A percentile compares a stretch with the other conserved stretches of the same genome.
phyloP scores from a whole-genome alignment of 2,797 vertebrate genomes.

The Tokudaia tokunoshimensis region DNA sequence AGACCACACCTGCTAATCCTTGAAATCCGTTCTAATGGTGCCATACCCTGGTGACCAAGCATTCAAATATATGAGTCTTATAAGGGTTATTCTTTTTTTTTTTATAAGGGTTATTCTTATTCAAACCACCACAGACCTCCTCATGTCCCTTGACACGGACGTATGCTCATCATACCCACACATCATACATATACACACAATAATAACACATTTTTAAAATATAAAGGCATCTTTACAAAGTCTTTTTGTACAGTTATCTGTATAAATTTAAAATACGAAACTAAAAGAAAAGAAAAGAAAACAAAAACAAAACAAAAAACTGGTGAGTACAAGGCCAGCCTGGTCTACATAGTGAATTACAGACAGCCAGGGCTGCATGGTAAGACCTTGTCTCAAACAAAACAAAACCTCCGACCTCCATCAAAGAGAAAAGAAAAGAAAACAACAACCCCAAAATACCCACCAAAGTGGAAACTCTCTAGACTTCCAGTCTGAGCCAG shows the following conservation, averaged over 20 bases:
- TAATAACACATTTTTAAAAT: neutral
- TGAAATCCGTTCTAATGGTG: neutral
- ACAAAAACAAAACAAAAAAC: neutral
- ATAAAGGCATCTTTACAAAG: neutral
- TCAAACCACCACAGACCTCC: neutral
- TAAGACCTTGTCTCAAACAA: neutral
- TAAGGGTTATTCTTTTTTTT: neutral
- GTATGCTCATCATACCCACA: neutral
- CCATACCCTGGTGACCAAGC: neutral
- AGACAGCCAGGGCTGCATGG: neutral
- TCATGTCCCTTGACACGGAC: neutral
- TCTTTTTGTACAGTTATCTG: neutral
- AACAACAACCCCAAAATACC: neutral
- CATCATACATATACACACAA: neutral
- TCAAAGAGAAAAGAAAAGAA: neutral
- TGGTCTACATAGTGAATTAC: neutral
- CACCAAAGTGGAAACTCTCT: neutral
- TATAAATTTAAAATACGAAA: constrained; percentile 14
- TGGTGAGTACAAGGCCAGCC: neutral
- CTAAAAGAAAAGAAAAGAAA: neutral
- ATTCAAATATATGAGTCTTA: neutral
- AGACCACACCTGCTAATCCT: neutral
- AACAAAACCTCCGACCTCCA: too few species aligned
- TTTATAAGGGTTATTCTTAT: neutral
- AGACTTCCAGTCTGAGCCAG: neutral